These are phyloP conservation scores for Lasioglossum morio DNA, from an alignment of 2,888 invertebrate species.

Conservation along the genomic window DNA sequence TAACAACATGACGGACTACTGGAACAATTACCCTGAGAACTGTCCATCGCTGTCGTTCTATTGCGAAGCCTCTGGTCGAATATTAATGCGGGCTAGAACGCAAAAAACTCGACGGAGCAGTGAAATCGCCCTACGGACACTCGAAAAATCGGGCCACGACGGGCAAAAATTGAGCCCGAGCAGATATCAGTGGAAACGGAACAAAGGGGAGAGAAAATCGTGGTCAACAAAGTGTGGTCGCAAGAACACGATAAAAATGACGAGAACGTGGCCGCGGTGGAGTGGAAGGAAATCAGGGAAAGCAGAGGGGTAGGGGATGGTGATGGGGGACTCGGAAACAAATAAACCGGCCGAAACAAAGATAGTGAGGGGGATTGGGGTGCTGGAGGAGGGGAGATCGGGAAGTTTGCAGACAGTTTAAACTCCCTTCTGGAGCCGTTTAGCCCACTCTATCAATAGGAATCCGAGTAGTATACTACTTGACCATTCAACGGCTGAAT, in stretches of 20 bases:
- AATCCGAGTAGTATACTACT: conserved; percentile 54
- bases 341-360: conserved; percentile 23
- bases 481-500: conserved; percentile 63
- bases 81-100: not conserved
- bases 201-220: not conserved
- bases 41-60: not conserved
- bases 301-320: too few relatives aligned
- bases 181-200: not conserved
- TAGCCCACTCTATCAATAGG: conserved; percentile 38
- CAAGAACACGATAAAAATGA: conserved; percentile 3
- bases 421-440: conserved; percentile 40
- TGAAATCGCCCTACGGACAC: not conserved
- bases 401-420: conserved; percentile 69
- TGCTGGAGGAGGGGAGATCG: not conserved
- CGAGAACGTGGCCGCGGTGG: conserved; percentile 5
- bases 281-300: conserved; percentile 4
- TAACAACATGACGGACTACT: too few relatives aligned
- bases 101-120: not conserved
- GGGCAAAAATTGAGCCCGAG: not conserved
- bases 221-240: not conserved
- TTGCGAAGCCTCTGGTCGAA: not conserved
- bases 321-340: conserved; percentile 12
- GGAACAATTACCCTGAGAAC: not conserved
- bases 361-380: not conserved
- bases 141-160: not conserved